Conservation (phyloP, 2,113 vertebrate genomes). For the Redunca redunca region DNA sequence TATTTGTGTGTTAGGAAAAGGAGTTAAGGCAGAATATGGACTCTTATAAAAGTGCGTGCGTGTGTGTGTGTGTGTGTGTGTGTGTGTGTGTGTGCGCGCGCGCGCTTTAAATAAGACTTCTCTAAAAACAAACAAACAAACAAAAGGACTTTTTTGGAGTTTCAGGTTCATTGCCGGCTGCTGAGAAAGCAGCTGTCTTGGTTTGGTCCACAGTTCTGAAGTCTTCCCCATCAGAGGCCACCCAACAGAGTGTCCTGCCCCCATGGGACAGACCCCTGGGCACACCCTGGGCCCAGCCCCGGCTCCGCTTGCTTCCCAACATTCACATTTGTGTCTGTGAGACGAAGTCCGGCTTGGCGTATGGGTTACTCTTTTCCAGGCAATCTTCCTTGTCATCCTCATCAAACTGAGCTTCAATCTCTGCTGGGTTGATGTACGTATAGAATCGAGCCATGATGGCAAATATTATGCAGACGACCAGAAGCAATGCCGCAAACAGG, state of each 20-base stretch:
- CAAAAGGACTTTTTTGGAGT: neutral
- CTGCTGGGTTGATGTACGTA: constrained; percentile 89
- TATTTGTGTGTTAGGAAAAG: neutral
- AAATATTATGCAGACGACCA: constrained; percentile 91
- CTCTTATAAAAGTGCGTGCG: neutral
- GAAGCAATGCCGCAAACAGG: constrained; percentile 90
- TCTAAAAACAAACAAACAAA: neutral
- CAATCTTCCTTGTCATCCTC: constrained; percentile 70
- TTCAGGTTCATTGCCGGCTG: neutral
- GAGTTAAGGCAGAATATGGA: neutral
- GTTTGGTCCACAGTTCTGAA: neutral
- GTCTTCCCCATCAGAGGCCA: neutral
- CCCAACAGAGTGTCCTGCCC: neutral
- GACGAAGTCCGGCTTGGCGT: neutral
- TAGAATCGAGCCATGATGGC: constrained; percentile 94
- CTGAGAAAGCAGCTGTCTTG: neutral
- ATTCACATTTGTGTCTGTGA: constrained; percentile 80
- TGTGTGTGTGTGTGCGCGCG: fast-evolving
- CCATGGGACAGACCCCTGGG: neutral
- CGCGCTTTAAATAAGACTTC: neutral
- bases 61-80: no score
- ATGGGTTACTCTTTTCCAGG: fast-evolving
- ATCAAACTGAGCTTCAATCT: constrained; percentile 88
- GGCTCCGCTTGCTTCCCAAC: neutral
- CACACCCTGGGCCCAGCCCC: neutral